Base-by-base conservation (phyloP, 2,888 invertebrate genomes). In the Gnatocerus cornutus region DNA sequence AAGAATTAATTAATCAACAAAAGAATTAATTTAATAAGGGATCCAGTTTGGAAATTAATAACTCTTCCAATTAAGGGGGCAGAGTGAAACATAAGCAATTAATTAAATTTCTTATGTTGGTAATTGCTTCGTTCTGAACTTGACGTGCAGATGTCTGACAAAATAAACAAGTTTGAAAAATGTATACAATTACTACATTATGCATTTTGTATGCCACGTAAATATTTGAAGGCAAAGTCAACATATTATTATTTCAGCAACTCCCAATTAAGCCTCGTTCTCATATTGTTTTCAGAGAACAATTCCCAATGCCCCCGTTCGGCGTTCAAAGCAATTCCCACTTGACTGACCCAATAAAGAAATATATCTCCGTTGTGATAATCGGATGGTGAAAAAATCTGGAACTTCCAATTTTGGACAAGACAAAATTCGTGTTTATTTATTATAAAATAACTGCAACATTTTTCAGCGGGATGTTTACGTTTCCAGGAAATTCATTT, bases 31-130 rank as follows among this genome's bases (percentile, higher is more conserved):
- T 63, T 59, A 43, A 63, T 52, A 52, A 63, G 46, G 52, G 43
- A 52, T 39, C 63, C 52, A 30, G 41, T 52, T 63, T 52, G 37
- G 14, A 63, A 63, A 59, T 63, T 63, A 63, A 63, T 63, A 63
- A 63, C 63, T 63, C 52, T 39, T 63, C 52, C 52, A 58, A 66
- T 66, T 59, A 52, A 12, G 37, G 46, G 21, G 43, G 59, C 66
- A 66, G 62, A 64, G 59, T 56, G 43, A 62, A 63, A 63, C 45
- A 46, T 68, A 37, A 50, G 61, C 55, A 58, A 58, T 64, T 61
- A 64, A 64, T 62, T 69, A 58, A 59, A 58, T 43, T 52, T 66
- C n/a, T 13, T 9, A 39, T 58, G 29, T 48, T 37, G 37, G 14
- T 46, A 59, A 46, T 55, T 64, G 43, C 53, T 27, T 43, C 43